A percentile compares a stretch with the other conserved stretches of the same genome.
Evolutionary conservation across 2,113 vertebrate genomes (phyloP).

Genomic region (Taxidea taxus): DNA sequence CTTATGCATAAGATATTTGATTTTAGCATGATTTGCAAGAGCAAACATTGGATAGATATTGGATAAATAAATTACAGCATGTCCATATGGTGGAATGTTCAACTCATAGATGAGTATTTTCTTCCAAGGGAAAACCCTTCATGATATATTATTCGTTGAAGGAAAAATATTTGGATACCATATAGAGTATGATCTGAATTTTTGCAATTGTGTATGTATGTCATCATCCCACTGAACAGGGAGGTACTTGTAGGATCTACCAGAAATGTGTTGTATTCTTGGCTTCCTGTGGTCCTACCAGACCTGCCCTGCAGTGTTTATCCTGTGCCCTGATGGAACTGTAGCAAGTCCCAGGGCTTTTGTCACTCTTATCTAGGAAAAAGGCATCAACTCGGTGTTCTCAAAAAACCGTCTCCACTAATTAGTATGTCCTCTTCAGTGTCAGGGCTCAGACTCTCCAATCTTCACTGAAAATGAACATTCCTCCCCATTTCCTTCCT

Average conservation of each 20-base stretch:
- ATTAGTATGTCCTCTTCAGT: not conserved
- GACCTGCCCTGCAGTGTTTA: not conserved
- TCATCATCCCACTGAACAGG: not conserved
- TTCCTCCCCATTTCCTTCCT: not conserved
- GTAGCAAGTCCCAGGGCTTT: not conserved
- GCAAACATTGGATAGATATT: constrained; percentile 69
- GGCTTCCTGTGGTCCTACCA: not conserved
- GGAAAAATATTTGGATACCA: not conserved
- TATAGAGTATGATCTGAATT: not conserved
- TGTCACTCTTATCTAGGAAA: not conserved
- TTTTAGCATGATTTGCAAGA: constrained; percentile 66
- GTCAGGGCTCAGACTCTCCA: not conserved
- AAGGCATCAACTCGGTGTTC: not conserved
- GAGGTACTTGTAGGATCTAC: too few species aligned
- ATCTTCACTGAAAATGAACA: not conserved
- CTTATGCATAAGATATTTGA: constrained; percentile 69
- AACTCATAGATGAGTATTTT: constrained; percentile 67
- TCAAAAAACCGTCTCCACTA: not conserved
- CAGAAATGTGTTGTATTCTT: not conserved
- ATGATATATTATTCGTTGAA: constrained; percentile 52
- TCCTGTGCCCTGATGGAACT: not conserved
- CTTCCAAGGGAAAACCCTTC: constrained; percentile 60
- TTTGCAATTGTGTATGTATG: not conserved
- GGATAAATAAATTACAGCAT: constrained; percentile 69
- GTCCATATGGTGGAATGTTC: constrained; percentile 68